Evolutionary conservation across 2,113 vertebrate genomes (phyloP), one percentile per base, ranked within the genome.

Genomic region (Trogon melanurus): DNA sequence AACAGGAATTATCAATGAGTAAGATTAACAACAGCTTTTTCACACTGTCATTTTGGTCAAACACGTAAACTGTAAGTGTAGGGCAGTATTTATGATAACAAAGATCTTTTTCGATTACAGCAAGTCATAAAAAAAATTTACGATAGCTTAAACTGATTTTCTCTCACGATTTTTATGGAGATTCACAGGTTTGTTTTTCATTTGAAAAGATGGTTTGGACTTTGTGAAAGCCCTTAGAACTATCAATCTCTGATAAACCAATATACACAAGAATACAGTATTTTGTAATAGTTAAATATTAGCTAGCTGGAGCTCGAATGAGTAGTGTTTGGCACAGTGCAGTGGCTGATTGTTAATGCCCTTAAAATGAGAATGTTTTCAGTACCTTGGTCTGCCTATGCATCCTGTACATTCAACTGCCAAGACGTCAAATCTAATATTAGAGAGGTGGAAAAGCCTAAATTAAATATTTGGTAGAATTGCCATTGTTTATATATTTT

Each of bases 391-490:
- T 83, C 62, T 86, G 51, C 30, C 27, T 88, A 2, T 70, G 54
- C 30, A 62, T 91, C 66, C 83, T 80, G 21, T n/a, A 54, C 1
- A 1, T 38, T 65, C n/a, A 47, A 1, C 22, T 88, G 79, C 66
- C 58, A 26, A 16, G 22, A 94, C 92, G 66, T 92, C 45, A 96
- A 57, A 51, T 54, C 74, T 61, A 29, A 6, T 67, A 72, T 83
- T 95, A 65, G 60, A 91, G 72, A 95, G 85, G 45, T 84, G n/a
- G 61, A 66, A 91, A 91, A 87, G 57, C 69, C 22, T 9, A 48
- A 91, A 54, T 93, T 94, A 85, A 91, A 62, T 48, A 44, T 58
- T 85, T 91, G 71, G 85, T 95, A 95, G 90, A 93, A 93, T 57
- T 94, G 47, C 25, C 25, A 20, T 95, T 89, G 61, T 65, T 87